Evolutionary conservation across 2,888 invertebrate species (phyloP).

Genomic region (Aethes cnicana): DNA sequence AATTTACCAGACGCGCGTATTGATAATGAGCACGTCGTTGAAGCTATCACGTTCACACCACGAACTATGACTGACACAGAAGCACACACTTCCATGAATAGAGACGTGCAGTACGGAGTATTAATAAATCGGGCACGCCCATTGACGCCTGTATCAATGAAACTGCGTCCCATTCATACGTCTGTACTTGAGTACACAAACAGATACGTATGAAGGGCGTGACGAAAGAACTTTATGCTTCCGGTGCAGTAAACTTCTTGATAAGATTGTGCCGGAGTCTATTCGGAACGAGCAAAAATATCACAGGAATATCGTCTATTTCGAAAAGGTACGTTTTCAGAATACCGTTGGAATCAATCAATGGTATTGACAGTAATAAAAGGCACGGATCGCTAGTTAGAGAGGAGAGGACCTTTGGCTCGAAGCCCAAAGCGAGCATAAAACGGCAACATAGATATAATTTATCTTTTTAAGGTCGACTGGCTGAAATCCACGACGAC

Average conservation of each 20-base stretch:
- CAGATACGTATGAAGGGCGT: slow-evolving; percentile 52
- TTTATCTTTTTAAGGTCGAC: slow-evolving; percentile 7
- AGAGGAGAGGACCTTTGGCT: slow-evolving; percentile 14
- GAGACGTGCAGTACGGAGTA: slow-evolving; percentile 31
- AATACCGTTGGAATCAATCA: slow-evolving; percentile 8
- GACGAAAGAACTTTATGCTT: slow-evolving; percentile 32
- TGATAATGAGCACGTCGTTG: slow-evolving; percentile 2
- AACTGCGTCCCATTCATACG: slow-evolving; percentile 66
- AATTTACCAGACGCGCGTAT: slow-evolving; percentile 1
- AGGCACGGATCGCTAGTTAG: slow-evolving; percentile 4
- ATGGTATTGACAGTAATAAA: slow-evolving; percentile 13
- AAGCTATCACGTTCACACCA: slow-evolving; percentile 13
- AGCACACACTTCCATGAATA: slow-evolving; percentile 1
- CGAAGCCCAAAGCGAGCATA: slow-evolving; percentile 3
- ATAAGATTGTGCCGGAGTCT: slow-evolving; percentile 8
- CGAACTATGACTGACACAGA: slow-evolving; percentile 5
- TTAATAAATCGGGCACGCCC: slow-evolving; percentile 56
- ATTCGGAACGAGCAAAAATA: not conserved
- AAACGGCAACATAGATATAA: slow-evolving; percentile 11
- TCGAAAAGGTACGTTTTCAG: not conserved
- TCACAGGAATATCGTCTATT: not conserved
- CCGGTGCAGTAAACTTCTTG: slow-evolving; percentile 13
- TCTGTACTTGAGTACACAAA: slow-evolving; percentile 47
- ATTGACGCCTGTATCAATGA: slow-evolving; percentile 54
- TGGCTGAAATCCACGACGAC: slow-evolving; percentile 9